These are phyloP conservation scores for Leucoraja erinaceus DNA, from an alignment of 2,113 vertebrate species.

Conservation along the genomic window DNA sequence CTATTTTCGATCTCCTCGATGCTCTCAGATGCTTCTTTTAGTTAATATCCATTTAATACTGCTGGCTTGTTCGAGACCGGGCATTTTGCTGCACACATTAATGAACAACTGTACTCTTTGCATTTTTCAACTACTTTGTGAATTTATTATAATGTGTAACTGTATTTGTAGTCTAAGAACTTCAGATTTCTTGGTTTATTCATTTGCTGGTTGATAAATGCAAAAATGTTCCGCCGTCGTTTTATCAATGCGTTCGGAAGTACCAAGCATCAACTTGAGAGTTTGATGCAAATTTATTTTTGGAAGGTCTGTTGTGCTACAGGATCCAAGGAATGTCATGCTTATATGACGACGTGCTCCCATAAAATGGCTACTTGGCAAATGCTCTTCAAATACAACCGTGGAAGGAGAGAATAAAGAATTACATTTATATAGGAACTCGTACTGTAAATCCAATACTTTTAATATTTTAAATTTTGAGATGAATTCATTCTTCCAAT, in stretches of 20 bases:
- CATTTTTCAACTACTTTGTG: background rate
- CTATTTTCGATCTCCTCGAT: constrained; percentile 4
- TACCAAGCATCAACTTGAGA: background rate
- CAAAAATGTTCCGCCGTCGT: background rate
- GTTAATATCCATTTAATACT: constrained; percentile 15
- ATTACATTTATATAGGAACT: background rate
- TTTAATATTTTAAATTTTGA: background rate
- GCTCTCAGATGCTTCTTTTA: background rate
- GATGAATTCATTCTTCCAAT: background rate
- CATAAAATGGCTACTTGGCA: background rate
- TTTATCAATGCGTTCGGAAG: background rate
- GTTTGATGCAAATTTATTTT: background rate
- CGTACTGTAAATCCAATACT: background rate
- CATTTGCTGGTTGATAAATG: background rate
- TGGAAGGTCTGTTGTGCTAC: no score
- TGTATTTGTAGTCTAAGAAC: background rate
- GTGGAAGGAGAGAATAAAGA: background rate
- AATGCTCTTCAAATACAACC: background rate
- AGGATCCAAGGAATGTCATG: background rate
- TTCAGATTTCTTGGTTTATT: background rate
- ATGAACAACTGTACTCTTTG: background rate
- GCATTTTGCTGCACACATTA: background rate
- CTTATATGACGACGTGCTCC: background rate
- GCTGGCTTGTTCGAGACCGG: background rate
- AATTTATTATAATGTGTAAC: no score